Percentiles rank a stretch among this genome's conserved stretches.
These are phyloP conservation scores for Scaptomyza cyrtandrae DNA, from an alignment of 2,888 invertebrate genomes.

Conservation along the genomic window DNA sequence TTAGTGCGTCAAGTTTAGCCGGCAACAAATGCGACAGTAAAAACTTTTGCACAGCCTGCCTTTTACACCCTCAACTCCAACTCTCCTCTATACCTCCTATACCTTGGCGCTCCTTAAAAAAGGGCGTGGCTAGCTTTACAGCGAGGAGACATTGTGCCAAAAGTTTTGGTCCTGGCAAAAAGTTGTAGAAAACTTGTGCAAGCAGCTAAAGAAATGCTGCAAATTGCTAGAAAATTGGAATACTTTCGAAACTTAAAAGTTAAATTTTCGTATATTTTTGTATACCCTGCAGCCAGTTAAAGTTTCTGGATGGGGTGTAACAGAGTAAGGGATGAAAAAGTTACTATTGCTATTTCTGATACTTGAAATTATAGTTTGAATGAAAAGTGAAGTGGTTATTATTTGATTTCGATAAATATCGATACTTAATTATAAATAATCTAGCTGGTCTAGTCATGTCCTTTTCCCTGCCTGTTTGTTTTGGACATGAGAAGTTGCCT, in stretches of 20 bases:
- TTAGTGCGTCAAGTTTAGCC: slow-evolving; percentile 62
- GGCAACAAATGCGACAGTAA: slow-evolving; percentile 76
- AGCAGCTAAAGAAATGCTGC: slow-evolving; percentile 59
- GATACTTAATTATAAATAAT: too few relatives aligned
- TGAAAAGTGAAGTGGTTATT: too few relatives aligned
- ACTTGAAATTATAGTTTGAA: too few relatives aligned
- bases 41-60: slow-evolving; percentile 56
- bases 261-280: slow-evolving; percentile 3
- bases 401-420: too few relatives aligned
- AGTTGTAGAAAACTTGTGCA: slow-evolving; percentile 55
- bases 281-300: neutral
- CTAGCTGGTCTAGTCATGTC: too few relatives aligned
- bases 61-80: neutral
- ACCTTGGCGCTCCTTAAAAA: neutral
- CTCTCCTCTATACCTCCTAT: too few relatives aligned
- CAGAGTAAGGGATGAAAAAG: neutral
- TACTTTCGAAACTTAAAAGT: slow-evolving; percentile 66
- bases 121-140: slow-evolving; percentile 46
- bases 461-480: too few relatives aligned
- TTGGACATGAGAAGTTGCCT: too few relatives aligned
- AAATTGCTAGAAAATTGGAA: slow-evolving; percentile 76
- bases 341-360: too few relatives aligned
- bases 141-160: slow-evolving; percentile 72
- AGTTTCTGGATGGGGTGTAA: neutral
- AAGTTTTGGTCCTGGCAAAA: slow-evolving; percentile 55